Evolutionary conservation across 2,113 vertebrate species (phyloP), one percentile per base, ranked within the genome.

Genomic region (Dromas ardeola): DNA sequence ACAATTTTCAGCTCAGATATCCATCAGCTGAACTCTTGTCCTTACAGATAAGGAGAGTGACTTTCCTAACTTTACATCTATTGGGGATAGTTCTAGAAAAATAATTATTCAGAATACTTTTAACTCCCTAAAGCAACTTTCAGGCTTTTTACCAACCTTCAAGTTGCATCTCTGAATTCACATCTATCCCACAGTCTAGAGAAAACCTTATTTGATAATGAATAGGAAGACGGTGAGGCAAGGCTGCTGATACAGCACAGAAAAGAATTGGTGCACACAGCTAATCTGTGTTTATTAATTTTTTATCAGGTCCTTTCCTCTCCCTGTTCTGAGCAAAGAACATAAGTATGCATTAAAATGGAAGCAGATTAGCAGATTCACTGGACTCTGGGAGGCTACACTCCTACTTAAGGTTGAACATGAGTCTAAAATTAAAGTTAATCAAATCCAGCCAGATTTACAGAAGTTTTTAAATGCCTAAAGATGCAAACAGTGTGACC

Each of bases 271-370:
- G 81, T 95, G 53, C 53, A 74, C 27, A 42, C 45, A 87, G 43
- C 40, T 97, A 87, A 69, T 96, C 86, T 80, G 80, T 95, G 69
- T 95, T 93, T 91, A 96, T 97, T 91, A 95, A 93, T 94, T 95
- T 96, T 95, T 95, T 85, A 94, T 93, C 90, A 86, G 74, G 69
- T 78, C 65, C 29, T 94, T 96, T 91, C 59, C n/a, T 95, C 74
- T 92, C 61, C 78, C 11, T 2, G 0, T 76, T 76, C 86, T 79
- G 43, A 87, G 50, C 43, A 94, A 93, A 82, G 78, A 88, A 85
- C 66, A 58, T 82, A 95, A 88, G 53, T 73, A 92, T 86, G 74
- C 53, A 88, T 88, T 92, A 95, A 94, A 90, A 92, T 70, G 62
- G 78, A 93, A 94, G 79, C 81, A 96, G 78, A 93, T 93, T 90